Percentiles rank a stretch among this genome's conserved stretches.
phyloP scores from a whole-genome alignment of 2,888 invertebrate genomes.

The Tetropium fuscum region DNA sequence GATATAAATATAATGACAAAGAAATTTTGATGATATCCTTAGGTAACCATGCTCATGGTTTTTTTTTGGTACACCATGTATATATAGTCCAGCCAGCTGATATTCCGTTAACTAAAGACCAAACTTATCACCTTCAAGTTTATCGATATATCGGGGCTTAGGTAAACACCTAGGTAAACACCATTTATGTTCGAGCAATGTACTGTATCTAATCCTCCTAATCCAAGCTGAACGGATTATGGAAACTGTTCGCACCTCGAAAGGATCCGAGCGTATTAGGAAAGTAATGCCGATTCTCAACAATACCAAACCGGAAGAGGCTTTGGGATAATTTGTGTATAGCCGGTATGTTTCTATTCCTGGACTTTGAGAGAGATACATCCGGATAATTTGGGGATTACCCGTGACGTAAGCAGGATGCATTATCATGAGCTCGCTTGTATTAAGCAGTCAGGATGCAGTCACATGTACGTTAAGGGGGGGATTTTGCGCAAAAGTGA shows the following conservation, averaged over 20 bases:
- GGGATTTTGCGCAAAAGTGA: no score
- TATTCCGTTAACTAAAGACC: constrained; percentile 52
- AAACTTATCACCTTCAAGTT: constrained; percentile 55
- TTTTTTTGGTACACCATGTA: constrained; percentile 1
- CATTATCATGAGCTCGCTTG: no score
- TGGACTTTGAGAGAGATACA: constrained; percentile 2
- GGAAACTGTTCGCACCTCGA: constrained; percentile 59
- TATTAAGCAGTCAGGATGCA: no score
- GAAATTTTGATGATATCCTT: no score
- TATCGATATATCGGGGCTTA: constrained; percentile 61
- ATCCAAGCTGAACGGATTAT: constrained; percentile 61
- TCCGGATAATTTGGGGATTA: neutral
- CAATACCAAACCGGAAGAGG: constrained; percentile 60
- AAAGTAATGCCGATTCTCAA: constrained; percentile 52
- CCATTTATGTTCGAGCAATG: constrained; percentile 62
- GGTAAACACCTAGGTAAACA: constrained; percentile 59
- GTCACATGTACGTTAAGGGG: no score
- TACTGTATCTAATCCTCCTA: constrained; percentile 62
- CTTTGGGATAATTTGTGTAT: constrained; percentile 51
- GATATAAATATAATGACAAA: no score
- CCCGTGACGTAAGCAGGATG: neutral
- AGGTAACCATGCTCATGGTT: no score
- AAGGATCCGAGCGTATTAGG: constrained; percentile 49
- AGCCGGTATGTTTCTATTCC: constrained; percentile 8
- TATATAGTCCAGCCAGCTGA: constrained; percentile 36